Evolutionary conservation across 2,888 invertebrate species (phyloP), one percentile per base, ranked within the genome.

Genomic region (Temnothorax ravouxi): DNA sequence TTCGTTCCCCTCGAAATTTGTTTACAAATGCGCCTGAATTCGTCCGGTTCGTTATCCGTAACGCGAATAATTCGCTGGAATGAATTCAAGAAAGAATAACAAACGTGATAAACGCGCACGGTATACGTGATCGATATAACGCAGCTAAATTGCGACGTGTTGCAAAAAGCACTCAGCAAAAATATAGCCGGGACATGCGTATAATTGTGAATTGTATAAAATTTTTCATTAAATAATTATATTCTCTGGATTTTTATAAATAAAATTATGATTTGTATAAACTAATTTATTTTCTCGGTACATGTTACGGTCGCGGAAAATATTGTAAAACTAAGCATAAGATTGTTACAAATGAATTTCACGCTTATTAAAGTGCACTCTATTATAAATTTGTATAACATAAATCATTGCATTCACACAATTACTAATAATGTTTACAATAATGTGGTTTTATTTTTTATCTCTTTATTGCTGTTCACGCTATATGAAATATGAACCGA

Each of bases 1-100:
- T 62, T 61, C 71, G 50, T 59, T 61, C 67, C 62, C 66, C 56
- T 38, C 71, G 52, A 88, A 88, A 80, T 87, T 86, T 86, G 88
- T 87, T 88, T 77, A 82, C 86, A 74, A 80, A 77, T 81, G 69
- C 56, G 56, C 44, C 34, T n/a, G 38, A 71, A 67, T 87, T 81
- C 81, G 15, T 84, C 84, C 66, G 74, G 41, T 72, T 71, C 54
- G 83, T 81, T 67, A 83, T 75, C 62, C 71, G 59, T 25, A 59
- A 44, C 79, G 75, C 56, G 79, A 74, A 82, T 87, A 77, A 83
- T 69, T 76, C 77, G 72, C 34, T 50, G 83, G 79, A 77, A 79
- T 69, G 79, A 72, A 59, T 80, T 80, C 79, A 80, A 80, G 79
- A 64, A 80, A 72, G 72, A 80, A 80, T 72, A 80, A 80, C 79